Evolutionary conservation across 2,797 vertebrate genomes (phyloP).

Genomic region (Galaxias olidus): DNA sequence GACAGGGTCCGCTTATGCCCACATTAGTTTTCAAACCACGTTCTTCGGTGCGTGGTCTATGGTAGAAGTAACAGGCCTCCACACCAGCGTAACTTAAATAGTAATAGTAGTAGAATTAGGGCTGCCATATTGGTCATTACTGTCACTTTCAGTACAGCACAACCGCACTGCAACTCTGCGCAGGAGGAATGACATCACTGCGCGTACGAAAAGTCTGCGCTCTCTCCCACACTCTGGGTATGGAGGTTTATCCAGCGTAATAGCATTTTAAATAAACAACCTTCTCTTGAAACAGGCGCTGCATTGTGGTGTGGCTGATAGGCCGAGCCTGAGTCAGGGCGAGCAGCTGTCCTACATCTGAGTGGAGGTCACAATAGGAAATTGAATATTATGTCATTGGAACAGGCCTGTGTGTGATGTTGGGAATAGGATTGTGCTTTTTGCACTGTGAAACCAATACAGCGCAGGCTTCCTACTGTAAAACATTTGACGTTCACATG

Average conservation of each 20-base stretch:
- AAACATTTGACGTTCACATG: constrained; percentile 14
- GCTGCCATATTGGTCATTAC: constrained; percentile 15
- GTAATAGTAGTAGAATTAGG: constrained; percentile 35
- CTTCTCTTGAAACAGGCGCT: constrained; percentile 44
- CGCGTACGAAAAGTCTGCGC: constrained; percentile 7
- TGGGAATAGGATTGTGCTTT: constrained; percentile 14
- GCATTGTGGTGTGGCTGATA: constrained; percentile 55
- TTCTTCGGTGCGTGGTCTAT: no score
- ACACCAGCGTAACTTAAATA: not conserved
- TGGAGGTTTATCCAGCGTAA: constrained; percentile 55
- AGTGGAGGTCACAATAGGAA: constrained; percentile 50
- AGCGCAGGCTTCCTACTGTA: not conserved
- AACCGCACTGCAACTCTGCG: constrained; percentile 25
- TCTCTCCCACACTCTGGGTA: constrained; percentile 42
- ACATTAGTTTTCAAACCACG: no score
- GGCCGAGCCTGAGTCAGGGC: constrained; percentile 32
- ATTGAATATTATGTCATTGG: constrained; percentile 60
- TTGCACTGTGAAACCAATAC: not conserved
- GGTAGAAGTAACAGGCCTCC: no score
- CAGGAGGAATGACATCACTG: constrained; percentile 17
- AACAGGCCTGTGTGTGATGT: constrained; percentile 40
- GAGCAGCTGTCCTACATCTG: constrained; percentile 58
- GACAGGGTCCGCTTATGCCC: no score
- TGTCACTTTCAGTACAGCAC: constrained; percentile 18
- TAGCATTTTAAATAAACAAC: constrained; percentile 62